Evolutionary conservation across 2,888 invertebrate genomes (phyloP).

Genomic region (Pelosia muscerda): DNA sequence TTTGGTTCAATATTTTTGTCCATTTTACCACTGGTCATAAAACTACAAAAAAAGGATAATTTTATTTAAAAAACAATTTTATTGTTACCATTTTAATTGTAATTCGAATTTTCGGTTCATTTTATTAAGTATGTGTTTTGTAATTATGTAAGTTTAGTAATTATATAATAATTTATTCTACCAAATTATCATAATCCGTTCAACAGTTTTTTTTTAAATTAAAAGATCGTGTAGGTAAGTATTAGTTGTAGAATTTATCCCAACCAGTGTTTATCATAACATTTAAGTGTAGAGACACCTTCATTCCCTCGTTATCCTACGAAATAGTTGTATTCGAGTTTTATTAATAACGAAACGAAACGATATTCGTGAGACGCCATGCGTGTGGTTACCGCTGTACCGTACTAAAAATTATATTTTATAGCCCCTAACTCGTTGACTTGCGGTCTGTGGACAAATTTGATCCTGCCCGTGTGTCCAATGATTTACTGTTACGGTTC

Average conservation of each 20-base stretch:
- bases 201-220: neutral
- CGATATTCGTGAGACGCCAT: conserved; percentile 60
- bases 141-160: too few relatives aligned
- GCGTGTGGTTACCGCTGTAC: conserved; percentile 45
- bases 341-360: conserved; percentile 47
- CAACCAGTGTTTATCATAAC: neutral
- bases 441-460: conserved; percentile 46
- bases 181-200: too few relatives aligned
- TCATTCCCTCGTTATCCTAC: conserved; percentile 19
- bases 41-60: neutral
- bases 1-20: neutral
- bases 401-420: conserved; percentile 49
- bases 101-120: too few relatives aligned
- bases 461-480: conserved; percentile 33
- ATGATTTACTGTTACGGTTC: conserved; percentile 35
- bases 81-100: too few relatives aligned
- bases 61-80: too few relatives aligned
- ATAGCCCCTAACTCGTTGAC: conserved; percentile 43
- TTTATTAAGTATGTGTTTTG: too few relatives aligned
- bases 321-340: conserved; percentile 43
- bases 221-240: neutral
- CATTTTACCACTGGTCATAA: neutral
- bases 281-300: neutral
- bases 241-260: neutral
- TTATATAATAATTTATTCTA: neutral